Base-by-base conservation (phyloP, 2,888 invertebrate genomes). In the Achlya flavicornis region DNA sequence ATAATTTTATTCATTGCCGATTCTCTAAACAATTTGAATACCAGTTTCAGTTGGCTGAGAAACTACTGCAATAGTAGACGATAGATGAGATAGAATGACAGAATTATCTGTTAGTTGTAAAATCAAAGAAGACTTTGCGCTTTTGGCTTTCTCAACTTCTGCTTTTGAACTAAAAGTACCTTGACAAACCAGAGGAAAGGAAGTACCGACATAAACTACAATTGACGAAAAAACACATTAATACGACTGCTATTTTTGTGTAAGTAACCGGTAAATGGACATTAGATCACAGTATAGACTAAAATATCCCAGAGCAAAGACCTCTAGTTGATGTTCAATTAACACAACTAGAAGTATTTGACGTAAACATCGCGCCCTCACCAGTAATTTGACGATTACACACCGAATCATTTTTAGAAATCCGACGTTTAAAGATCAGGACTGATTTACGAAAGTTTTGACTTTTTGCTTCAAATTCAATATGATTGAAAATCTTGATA, bases 321-420 rank as follows among this genome's bases (percentile, higher is more conserved):
- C 53, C 53, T 53, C 19, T 19, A 53, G 53, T 53, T 19, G 53
- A 53, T 53, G 53, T 53, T 53, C 53, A 53, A 53, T 53, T 53
- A 53, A 19, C 53, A 19, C 19, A 53, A 46, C 46, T n/a, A 19
- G 53, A 19, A 19, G 53, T 53, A 19, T 53, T 53, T 16, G 53
- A 53, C 19, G 53, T 53, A 53, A 53, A 53, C 53, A 53, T 19
- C 19, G 10, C 53, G 53, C 53, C 53, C 19, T 53, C 53, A 53
- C 53, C 16, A 19, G 19, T 8, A 53, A 16, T 16, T 19, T 19
- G 19, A 19, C 16, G 48, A 48, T 48, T 48, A 48, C 48, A 16
- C n/a, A 48, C 6, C 48, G 48, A 53, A 19, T 53, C n/a, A 46
- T 53, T 19, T 53, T 53, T 53, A 53, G 53, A 16, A 16, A 19